Conservation (phyloP, 2,113 vertebrate genomes). For the Lichenostomus cassidix region DNA sequence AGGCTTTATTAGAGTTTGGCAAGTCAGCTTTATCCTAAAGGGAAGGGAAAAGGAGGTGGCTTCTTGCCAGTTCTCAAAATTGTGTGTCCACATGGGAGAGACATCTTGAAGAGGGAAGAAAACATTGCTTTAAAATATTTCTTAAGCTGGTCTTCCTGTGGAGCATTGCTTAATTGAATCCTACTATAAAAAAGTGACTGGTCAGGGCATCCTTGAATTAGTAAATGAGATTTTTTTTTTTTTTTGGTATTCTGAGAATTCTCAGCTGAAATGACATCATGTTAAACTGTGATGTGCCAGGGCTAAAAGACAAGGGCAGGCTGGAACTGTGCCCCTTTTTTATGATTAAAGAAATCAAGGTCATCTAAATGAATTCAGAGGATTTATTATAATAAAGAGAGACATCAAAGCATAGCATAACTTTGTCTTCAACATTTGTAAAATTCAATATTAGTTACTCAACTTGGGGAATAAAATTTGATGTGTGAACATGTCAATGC, state of each 20-base stretch:
- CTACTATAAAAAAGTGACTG: not conserved
- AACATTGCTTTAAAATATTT: not conserved
- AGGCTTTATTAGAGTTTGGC: not conserved
- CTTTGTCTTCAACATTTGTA: conserved; percentile 25
- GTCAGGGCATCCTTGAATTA: not conserved
- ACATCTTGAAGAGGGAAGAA: not conserved
- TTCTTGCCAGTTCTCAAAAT: not conserved
- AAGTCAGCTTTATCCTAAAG: not conserved
- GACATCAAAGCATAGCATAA: conserved; percentile 13
- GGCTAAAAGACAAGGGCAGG: not conserved
- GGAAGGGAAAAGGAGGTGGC: not conserved
- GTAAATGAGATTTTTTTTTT: not conserved
- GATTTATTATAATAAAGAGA: conserved; percentile 3
- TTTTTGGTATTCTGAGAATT: not conserved
- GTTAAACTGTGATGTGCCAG: not conserved
- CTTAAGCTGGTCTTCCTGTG: not conserved
- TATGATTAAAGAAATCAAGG: conserved; percentile 33
- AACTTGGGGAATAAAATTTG: not conserved
- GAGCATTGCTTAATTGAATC: not conserved
- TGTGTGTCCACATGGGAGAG: not conserved
- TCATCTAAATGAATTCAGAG: not conserved
- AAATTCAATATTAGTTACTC: not conserved
- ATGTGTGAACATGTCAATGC: not conserved
- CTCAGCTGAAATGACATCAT: not conserved
- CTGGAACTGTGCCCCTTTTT: not conserved